Evolutionary conservation across 2,888 invertebrate genomes (phyloP), one percentile per base, ranked within the genome.

Genomic region (Bugulina stolonifera): DNA sequence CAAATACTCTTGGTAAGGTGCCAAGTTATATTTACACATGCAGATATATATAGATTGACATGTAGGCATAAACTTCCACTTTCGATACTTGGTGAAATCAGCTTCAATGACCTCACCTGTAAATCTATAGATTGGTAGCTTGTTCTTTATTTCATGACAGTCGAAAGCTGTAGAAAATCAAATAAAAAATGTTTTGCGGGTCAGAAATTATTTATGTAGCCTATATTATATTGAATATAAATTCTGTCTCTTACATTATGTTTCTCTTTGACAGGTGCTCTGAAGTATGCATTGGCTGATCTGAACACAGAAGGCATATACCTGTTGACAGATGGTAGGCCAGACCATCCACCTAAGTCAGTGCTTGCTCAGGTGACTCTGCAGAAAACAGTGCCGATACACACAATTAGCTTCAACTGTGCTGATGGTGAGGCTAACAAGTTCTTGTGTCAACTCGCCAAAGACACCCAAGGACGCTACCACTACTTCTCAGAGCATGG

Each of bases 321-420:
- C 73, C 77, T 85, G 69, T 77, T 85, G 52, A 82, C 82, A 14
- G 84, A 84, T 76, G 84, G 84, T 1, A 75, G 84, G 54, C 84
- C 84, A 29, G 84, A 85, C 73, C 84, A 84, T 81, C 83, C 83
- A 58, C 80, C 81, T 1, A 82, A 81, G 74, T 80, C 83, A 14
- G 81, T 84, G 73, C 78, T 84, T 55, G 81, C 83, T 54, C 84
- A 84, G 75, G 81, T 83, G 2, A 79, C 80, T 76, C 79, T 83
- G 77, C 80, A 81, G 74, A 80, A 80, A 70, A 75, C 77, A 34
- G 79, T 84, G 18, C 83, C 84, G 0, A 78, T 85, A 35, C 84
- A 85, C 76, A 80, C 83, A 1, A 85, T 85, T 69, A 82, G 84
- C 5, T 85, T 85, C 77, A 84, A 84, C 80, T 84, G 84, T 76